phyloP scores from a whole-genome alignment of 1,140 invertebrate species.

The Luehdorfia chinensis region DNA sequence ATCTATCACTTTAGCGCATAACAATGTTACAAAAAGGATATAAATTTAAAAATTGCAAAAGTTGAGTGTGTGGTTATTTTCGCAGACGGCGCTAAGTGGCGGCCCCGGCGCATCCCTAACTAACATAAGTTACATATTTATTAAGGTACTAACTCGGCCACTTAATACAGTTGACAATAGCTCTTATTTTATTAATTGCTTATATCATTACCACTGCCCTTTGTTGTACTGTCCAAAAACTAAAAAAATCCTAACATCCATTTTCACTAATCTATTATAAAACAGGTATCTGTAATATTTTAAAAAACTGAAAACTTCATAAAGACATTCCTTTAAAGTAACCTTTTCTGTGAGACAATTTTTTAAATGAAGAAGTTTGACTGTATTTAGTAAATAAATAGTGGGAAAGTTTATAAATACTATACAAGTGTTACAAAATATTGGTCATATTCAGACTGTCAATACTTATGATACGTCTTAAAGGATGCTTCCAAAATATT shows the following conservation, averaged over 20 bases:
- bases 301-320: no score
- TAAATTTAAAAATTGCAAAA: slow-evolving; percentile 23
- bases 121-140: slow-evolving; percentile 65
- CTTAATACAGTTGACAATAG: slow-evolving; percentile 51
- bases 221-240: slow-evolving; percentile 18
- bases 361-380: slow-evolving; percentile 15
- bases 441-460: slow-evolving; percentile 49
- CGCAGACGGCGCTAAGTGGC: slow-evolving; percentile 68
- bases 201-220: slow-evolving; percentile 20
- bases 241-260: not conserved
- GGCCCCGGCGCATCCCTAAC: slow-evolving; percentile 45
- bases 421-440: slow-evolving; percentile 70
- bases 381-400: slow-evolving; percentile 70
- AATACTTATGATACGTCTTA: slow-evolving; percentile 65
- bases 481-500: slow-evolving; percentile 67
- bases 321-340: no score
- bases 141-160: slow-evolving; percentile 71
- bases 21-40: not conserved
- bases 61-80: slow-evolving; percentile 61
- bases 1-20: not conserved
- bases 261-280: no score
- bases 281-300: no score
- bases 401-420: slow-evolving; percentile 45
- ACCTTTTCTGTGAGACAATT: no score
- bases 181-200: slow-evolving; percentile 18